A percentile compares a stretch with the other conserved stretches of the same genome.
These are phyloP conservation scores for Molossus alvarezi DNA, from an alignment of 2,797 vertebrate species.

Conservation along the genomic window DNA sequence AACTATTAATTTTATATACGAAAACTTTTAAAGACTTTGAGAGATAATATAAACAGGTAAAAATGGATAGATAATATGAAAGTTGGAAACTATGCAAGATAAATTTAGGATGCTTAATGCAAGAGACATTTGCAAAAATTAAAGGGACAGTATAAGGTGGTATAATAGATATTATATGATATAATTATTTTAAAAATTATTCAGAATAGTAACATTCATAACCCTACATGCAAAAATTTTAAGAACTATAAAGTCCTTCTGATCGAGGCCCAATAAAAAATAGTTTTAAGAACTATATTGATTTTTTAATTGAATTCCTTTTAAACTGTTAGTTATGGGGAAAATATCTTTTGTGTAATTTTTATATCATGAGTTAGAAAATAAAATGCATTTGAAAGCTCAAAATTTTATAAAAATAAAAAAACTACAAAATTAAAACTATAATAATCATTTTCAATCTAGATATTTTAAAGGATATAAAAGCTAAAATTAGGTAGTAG, in stretches of 20 bases:
- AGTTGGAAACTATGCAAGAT: background rate
- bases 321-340: background rate
- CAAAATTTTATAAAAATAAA: background rate
- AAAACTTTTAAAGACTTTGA: conserved; percentile 69
- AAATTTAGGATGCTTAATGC: conserved; percentile 12
- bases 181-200: background rate
- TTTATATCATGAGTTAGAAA: background rate
- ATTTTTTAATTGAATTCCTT: background rate
- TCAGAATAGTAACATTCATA: background rate
- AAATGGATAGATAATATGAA: conserved; percentile 15
- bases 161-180: background rate
- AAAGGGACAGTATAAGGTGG: background rate
- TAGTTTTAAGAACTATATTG: background rate
- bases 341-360: background rate
- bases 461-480: background rate
- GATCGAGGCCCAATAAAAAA: no score
- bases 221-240: background rate
- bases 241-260: background rate
- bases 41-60: conserved; percentile 48
- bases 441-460: background rate
- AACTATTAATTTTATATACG: conserved; percentile 66
- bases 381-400: background rate
- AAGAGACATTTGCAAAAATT: background rate
- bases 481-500: background rate
- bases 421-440: background rate